Evolutionary conservation across 1,140 invertebrate genomes (phyloP).

Genomic region (Aphis craccivora): DNA sequence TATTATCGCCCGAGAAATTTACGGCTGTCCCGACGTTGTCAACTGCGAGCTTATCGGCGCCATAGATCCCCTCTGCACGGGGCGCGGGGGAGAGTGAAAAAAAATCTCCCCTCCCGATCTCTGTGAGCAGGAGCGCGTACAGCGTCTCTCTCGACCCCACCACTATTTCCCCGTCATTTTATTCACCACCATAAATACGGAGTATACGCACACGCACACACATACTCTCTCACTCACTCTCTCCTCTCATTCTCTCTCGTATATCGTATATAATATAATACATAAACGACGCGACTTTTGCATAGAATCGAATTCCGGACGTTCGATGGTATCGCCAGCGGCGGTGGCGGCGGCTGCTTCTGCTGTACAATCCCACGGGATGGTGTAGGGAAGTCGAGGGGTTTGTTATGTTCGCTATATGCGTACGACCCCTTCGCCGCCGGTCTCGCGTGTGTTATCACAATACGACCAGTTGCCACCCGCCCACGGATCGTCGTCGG

Average conservation of each 20-base stretch:
- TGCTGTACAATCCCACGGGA: slow-evolving; percentile 22
- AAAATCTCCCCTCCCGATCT: slow-evolving; percentile 53
- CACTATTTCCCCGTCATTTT: background rate
- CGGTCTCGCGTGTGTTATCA: slow-evolving; percentile 28
- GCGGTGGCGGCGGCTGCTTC: background rate
- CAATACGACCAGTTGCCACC: slow-evolving; percentile 49
- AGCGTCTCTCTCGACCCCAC: background rate
- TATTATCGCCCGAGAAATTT: slow-evolving; percentile 44
- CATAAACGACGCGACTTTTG: slow-evolving; percentile 49
- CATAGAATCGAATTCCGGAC: slow-evolving; percentile 56
- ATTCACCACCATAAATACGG: slow-evolving; percentile 12
- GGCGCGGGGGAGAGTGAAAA: slow-evolving; percentile 22
- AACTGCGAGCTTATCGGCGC: slow-evolving; percentile 49
- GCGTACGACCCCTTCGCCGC: background rate
- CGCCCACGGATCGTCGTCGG: background rate
- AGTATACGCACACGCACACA: background rate
- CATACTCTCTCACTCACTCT: background rate
- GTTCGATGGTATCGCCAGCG: slow-evolving; percentile 51
- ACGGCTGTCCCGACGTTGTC: slow-evolving; percentile 42
- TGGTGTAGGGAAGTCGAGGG: background rate
- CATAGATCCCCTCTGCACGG: slow-evolving; percentile 15
- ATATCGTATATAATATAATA: background rate
- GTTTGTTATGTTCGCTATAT: background rate
- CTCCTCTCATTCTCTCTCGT: background rate
- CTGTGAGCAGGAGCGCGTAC: background rate